Base-by-base conservation (phyloP, 2,113 vertebrate species). In the Cheirogaleus medius region DNA sequence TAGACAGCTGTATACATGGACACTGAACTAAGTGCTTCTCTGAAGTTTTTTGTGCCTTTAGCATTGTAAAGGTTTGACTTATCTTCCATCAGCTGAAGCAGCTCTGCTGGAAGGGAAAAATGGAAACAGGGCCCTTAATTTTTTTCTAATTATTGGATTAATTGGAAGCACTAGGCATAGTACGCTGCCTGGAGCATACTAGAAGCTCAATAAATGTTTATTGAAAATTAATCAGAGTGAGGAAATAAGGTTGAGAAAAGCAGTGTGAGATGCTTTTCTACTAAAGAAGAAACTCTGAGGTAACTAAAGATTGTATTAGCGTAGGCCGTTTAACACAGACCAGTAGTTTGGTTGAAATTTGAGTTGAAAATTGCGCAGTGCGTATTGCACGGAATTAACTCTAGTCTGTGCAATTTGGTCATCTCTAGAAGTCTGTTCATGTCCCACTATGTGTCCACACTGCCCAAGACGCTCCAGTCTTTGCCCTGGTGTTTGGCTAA, bases 181-280 rank as follows among this genome's bases (percentile, higher is more conserved):
- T 74, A 4, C 56, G n/a, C n/a, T 77, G 17, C n/a, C 18, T 52
- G 29, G 15, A 83, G 11, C 6, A 49, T 71, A 68, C n/a, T 74
- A 87, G 80, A 88, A 47, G 27, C 42, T 94, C 54, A 90, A 14
- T 80, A 81, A 95, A 73, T 91, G 49, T 85, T 89, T 37, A 47
- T 23, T 92, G 73, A 87, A 42, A 77, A 63, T 89, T 93, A 39
- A 60, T 96, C 86, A 92, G 47, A 78, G 23, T 83, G 84, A 60
- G 47, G 71, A n/a, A 76, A 78, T 86, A 91, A 69, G 34, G 47
- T 68, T 56, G 80, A 94, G 29, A 80, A 96, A 82, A 91, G 13
- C 81, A 89, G 29, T 87, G 63, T 47, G 54, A 90, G 60, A 32
- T 74, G 12, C 39, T 89, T 82, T 91, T 78, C 44, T 86, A 15